Conservation (phyloP, 2,888 invertebrate genomes). For the Pristionchus japonicus region DNA sequence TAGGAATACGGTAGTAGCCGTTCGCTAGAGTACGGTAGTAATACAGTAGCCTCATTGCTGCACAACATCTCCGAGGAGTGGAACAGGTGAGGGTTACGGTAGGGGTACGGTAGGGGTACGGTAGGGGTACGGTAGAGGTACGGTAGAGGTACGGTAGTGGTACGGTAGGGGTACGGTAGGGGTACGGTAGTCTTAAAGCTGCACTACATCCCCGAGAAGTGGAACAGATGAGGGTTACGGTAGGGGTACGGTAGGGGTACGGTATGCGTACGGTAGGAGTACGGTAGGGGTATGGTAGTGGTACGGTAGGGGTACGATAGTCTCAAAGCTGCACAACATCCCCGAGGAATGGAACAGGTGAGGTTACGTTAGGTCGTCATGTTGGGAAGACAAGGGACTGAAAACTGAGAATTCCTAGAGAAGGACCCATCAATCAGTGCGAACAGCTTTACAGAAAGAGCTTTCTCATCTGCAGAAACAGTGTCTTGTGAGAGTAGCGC, state of each 20-base stretch:
- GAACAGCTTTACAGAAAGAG: too few species aligned
- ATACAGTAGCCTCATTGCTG: slow-evolving; percentile 75
- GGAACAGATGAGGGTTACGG: slow-evolving; percentile 53
- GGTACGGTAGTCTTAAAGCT: slow-evolving; percentile 49
- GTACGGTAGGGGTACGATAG: not conserved
- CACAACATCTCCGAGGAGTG: slow-evolving; percentile 68
- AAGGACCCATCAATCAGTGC: too few species aligned
- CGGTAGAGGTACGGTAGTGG: too few species aligned
- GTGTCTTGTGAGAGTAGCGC: too few species aligned
- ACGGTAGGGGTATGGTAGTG: not conserved
- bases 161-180: too few species aligned
- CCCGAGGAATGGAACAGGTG: slow-evolving; percentile 63
- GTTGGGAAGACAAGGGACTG: too few species aligned
- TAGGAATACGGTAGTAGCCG: too few species aligned
- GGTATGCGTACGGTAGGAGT: not conserved
- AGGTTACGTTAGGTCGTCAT: not conserved
- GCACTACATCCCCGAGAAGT: slow-evolving; percentile 68
- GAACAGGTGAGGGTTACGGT: not conserved
- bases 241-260: too few species aligned
- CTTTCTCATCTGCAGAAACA: too few species aligned
- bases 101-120: not conserved
- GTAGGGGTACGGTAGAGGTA: not conserved
- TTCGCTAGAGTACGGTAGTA: not conserved
- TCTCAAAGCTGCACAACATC: slow-evolving; percentile 69
- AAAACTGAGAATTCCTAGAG: too few species aligned